phyloP scores from a whole-genome alignment of 1,140 invertebrate species.

The Hyles euphorbiae region DNA sequence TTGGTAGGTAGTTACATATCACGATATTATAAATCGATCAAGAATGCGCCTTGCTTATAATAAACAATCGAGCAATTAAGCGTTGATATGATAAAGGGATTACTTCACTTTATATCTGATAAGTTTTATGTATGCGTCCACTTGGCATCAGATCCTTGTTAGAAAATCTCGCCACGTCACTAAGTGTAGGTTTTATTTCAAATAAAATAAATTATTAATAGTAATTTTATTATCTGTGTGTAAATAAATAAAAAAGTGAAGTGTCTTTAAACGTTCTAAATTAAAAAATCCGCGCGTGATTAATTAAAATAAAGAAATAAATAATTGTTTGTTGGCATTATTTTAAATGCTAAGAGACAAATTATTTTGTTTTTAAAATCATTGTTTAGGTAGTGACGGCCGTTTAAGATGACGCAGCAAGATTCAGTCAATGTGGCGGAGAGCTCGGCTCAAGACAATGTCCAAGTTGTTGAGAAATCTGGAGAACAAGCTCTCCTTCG shows the following conservation, averaged over 20 bases:
- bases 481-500: background rate
- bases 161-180: constrained; percentile 25
- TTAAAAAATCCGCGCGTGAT: constrained; percentile 10
- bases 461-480: constrained; percentile 15
- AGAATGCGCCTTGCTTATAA: constrained; percentile 1
- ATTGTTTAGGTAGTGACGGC: constrained; percentile 6
- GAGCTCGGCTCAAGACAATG: constrained; percentile 4
- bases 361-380: background rate
- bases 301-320: constrained; percentile 5
- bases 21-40: too few species aligned
- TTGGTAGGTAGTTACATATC: too few species aligned
- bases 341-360: background rate
- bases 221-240: constrained; percentile 5
- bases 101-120: constrained; percentile 42
- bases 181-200: constrained; percentile 7
- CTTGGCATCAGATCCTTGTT: constrained; percentile 39
- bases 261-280: constrained; percentile 7
- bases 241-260: constrained; percentile 16
- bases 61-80: constrained; percentile 39
- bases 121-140: constrained; percentile 29
- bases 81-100: constrained; percentile 49
- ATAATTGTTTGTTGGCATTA: constrained; percentile 2
- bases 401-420: constrained; percentile 39
- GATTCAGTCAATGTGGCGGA: constrained; percentile 4
- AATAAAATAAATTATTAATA: constrained; percentile 10